A percentile compares a stretch with the other conserved stretches of the same genome.
Conservation (phyloP, 2,113 vertebrate species). For the Nyctibius bracteatus region DNA sequence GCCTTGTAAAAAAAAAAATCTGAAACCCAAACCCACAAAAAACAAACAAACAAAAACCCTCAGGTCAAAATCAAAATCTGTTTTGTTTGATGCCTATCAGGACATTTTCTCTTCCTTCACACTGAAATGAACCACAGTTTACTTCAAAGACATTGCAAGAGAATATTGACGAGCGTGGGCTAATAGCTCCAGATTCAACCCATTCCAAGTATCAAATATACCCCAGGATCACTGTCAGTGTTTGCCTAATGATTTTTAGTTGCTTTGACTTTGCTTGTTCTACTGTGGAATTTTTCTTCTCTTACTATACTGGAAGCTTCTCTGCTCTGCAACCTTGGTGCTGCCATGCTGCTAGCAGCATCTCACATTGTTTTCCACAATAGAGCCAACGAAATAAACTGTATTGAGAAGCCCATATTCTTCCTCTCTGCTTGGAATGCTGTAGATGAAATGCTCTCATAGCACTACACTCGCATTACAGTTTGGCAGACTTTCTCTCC, state of each 20-base stretch:
- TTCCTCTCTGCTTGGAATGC: neutral
- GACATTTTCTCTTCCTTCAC: neutral
- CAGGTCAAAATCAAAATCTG: neutral
- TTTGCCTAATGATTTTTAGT: neutral
- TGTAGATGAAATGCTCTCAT: neutral
- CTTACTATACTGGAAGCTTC: neutral
- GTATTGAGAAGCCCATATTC: neutral
- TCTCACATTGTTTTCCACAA: neutral
- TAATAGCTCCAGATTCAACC: neutral
- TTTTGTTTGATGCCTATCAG: neutral
- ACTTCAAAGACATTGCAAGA: neutral
- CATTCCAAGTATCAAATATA: neutral
- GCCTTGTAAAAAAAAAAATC: neutral
- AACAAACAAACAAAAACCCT: neutral
- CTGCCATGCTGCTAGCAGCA: neutral
- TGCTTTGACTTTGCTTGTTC: neutral
- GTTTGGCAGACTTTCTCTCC: neutral
- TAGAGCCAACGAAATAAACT: neutral
- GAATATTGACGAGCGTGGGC: neutral
- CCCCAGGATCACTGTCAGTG: neutral
- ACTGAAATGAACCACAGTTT: neutral
- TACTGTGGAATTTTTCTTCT: neutral
- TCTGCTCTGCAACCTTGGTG: neutral
- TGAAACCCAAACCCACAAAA: neutral
- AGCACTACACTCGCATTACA: neutral